phyloP scores from a whole-genome alignment of 2,113 vertebrate species.

The Thunnus maccoyii region DNA sequence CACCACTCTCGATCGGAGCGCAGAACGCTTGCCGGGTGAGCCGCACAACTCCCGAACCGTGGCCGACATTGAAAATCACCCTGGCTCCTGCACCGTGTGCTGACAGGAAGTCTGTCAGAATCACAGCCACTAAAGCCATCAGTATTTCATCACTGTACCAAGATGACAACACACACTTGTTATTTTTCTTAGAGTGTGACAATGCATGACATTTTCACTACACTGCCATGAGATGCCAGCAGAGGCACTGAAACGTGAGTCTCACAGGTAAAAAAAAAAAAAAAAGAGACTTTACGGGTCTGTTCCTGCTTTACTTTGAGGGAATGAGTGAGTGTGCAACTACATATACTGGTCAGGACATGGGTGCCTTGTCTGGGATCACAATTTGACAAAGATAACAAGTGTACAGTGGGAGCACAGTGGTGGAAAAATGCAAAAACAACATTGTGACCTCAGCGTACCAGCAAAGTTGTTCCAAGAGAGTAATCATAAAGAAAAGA shows the following conservation, averaged over 20 bases:
- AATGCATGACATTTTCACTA: constrained; percentile 4
- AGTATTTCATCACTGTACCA: constrained; percentile 38
- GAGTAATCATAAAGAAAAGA: too few species aligned
- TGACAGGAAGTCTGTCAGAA: constrained; percentile 53
- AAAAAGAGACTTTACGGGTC: neutral
- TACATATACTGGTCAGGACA: neutral
- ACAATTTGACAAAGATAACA: too few species aligned
- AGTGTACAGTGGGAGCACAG: too few species aligned
- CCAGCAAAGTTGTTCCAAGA: too few species aligned
- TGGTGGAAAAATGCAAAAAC: too few species aligned
- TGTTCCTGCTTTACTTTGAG: neutral
- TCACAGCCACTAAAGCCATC: constrained; percentile 31
- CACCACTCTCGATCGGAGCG: constrained; percentile 11
- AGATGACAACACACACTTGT: constrained; percentile 43
- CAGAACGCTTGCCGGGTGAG: constrained; percentile 26
- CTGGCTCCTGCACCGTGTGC: constrained; percentile 23
- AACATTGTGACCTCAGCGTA: too few species aligned
- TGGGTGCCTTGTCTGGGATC: too few species aligned
- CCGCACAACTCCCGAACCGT: constrained; percentile 27
- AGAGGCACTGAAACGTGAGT: neutral
- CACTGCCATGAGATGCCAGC: neutral
- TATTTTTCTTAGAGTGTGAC: constrained; percentile 25
- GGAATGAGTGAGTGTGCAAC: neutral
- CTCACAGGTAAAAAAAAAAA: neutral
- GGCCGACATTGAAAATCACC: constrained; percentile 42